Base-by-base conservation (phyloP, 2,888 invertebrate genomes). In the Scaptodrosophila latifasciaeformis region DNA sequence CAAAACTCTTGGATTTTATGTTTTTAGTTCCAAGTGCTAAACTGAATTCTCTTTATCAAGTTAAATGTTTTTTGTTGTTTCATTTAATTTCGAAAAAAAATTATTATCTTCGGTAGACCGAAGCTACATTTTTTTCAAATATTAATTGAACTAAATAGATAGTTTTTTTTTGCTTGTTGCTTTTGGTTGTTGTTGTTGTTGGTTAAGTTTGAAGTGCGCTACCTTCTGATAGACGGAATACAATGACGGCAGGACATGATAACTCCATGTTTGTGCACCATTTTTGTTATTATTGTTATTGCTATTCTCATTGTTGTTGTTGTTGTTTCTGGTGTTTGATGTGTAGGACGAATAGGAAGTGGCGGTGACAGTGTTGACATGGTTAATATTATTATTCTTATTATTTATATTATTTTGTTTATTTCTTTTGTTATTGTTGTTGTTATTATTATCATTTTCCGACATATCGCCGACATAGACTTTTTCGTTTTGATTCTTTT, bases 191-290 rank as follows among this genome's bases (percentile, higher is more conserved):
- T 39, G 19, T 37, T 57, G 12, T 55, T 53, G 39, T 24, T n/a
- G n/a, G n/a, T 24, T 49, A 66, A 9, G 37, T 45, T 9, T 13
- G 55, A 47, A 46, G 58, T 34, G 59, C 56, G 62, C 82, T 89
- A 94, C 94, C 94, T 94, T 94, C 89, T 94, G 94, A 83, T 93
- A 92, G 86, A 91, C 90, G 85, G 92, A 92, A 88, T 94, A 94
- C 84, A 94, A 90, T 83, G 93, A 92, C 76, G 94, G 94, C 84
- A 93, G 90, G 77, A 94, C 91, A 88, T 94, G 94, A 87, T 92
- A 94, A 86, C 93, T 93, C 94, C 94, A 94, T 59, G 91, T 90
- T 82, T 86, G 86, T 83, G 85, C 85, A 71, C 83, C 82, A 81
- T 79, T 85, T 69, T 85, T 86, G 70, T 85, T 81, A 63, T 62